Conservation (phyloP, 1,140 invertebrate species). For the Amyelois transitella region DNA sequence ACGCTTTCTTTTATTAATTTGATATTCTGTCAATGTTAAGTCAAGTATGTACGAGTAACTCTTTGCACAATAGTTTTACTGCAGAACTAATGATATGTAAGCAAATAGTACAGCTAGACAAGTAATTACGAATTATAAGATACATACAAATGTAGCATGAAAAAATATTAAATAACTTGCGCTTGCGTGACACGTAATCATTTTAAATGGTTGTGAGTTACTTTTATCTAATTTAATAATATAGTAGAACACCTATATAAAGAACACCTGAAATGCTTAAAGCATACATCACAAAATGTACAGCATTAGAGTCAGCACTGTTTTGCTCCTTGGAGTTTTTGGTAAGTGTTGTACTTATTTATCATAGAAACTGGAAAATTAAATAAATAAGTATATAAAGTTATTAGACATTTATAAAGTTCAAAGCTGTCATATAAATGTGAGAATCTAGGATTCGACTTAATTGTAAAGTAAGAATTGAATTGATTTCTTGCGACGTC, state of each 20-base stretch:
- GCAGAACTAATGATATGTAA: too few relatives aligned
- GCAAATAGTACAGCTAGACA: too few relatives aligned
- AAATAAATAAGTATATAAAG: too few relatives aligned
- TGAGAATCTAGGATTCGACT: too few relatives aligned
- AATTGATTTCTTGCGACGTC: too few relatives aligned
- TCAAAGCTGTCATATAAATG: too few relatives aligned
- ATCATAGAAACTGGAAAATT: neutral
- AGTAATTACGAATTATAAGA: too few relatives aligned
- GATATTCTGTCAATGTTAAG: conserved; percentile 16
- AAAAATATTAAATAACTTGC: neutral
- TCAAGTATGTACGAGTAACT: too few relatives aligned
- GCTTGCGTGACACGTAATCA: neutral
- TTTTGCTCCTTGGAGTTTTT: neutral
- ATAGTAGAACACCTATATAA: neutral
- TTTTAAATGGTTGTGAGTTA: neutral
- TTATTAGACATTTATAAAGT: too few relatives aligned
- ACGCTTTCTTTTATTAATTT: neutral
- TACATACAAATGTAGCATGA: too few relatives aligned
- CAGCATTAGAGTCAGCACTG: neutral
- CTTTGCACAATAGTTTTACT: too few relatives aligned
- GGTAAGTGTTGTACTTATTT: neutral
- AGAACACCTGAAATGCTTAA: neutral
- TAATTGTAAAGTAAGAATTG: too few relatives aligned
- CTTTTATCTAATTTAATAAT: neutral
- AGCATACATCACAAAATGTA: neutral